Evolutionary conservation across 1,140 invertebrate species (phyloP).

Genomic region (Camponotus pennsylvanicus): DNA sequence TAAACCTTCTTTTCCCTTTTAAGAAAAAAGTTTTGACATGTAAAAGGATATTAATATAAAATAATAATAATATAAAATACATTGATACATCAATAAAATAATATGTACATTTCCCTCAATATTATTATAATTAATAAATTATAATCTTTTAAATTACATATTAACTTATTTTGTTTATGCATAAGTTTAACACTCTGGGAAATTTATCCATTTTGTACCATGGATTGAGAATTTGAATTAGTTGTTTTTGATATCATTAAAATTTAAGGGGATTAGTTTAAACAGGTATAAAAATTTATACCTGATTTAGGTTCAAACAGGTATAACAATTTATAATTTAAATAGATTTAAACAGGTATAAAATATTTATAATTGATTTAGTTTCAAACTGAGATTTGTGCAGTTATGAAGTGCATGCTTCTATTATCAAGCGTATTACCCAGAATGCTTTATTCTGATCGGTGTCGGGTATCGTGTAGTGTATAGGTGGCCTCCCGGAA

Average conservation of each 20-base stretch:
- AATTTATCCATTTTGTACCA: neutral
- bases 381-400: neutral
- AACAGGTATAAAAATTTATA: neutral
- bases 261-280: neutral
- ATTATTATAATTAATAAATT: neutral
- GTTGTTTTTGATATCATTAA: neutral
- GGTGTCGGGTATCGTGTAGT: constrained; percentile 79
- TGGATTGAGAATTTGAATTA: neutral
- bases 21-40: too few species aligned
- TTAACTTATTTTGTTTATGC: neutral
- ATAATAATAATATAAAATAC: too few species aligned
- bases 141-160: neutral
- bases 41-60: too few species aligned
- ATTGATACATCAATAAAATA: too few species aligned
- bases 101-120: neutral
- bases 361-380: neutral
- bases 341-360: too few species aligned
- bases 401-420: neutral
- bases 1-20: too few species aligned
- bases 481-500: constrained; percentile 75
- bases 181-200: neutral
- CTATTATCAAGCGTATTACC: constrained; percentile 78
- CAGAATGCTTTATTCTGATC: constrained; percentile 82
- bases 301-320: neutral
- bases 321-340: neutral